phyloP scores from a whole-genome alignment of 2,888 invertebrate genomes.

The Acronicta leporina region DNA sequence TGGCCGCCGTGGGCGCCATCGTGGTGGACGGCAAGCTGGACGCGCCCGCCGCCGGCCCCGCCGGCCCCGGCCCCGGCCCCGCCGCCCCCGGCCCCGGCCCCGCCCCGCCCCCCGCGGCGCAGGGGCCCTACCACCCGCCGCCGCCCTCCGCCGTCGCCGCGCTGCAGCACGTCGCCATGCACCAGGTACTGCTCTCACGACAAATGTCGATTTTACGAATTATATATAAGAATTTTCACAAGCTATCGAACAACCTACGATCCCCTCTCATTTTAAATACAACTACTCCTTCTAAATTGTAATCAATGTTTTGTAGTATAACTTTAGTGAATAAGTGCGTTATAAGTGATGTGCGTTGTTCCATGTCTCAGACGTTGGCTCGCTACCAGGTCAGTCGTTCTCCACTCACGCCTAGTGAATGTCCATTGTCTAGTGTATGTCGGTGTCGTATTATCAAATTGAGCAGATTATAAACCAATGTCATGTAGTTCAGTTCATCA shows the following conservation, averaged over 20 bases:
- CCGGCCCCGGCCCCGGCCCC: slow-evolving; percentile 60
- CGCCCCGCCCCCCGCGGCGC: slow-evolving; percentile 51
- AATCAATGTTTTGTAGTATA: no score
- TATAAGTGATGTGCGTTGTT: slow-evolving; percentile 61
- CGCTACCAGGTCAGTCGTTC: slow-evolving; percentile 80
- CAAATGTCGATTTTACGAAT: no score
- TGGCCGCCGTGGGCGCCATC: slow-evolving; percentile 94
- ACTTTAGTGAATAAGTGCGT: not conserved
- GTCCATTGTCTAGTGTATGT: slow-evolving; percentile 3
- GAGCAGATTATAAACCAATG: not conserved
- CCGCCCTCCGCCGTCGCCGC: slow-evolving; percentile 75
- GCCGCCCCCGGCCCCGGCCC: slow-evolving; percentile 51
- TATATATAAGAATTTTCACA: no score
- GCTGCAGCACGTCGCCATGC: slow-evolving; percentile 83
- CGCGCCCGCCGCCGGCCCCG: slow-evolving; percentile 58
- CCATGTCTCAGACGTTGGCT: slow-evolving; percentile 83
- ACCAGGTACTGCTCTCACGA: slow-evolving; percentile 71
- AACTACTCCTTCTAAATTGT: no score
- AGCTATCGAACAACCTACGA: no score
- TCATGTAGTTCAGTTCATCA: slow-evolving; percentile 2
- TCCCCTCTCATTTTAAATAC: no score
- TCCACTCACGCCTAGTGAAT: not conserved
- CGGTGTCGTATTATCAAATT: not conserved
- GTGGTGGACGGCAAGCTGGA: slow-evolving; percentile 95
- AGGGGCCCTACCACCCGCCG: slow-evolving; percentile 59